Evolutionary conservation across 2,888 invertebrate genomes (phyloP), one percentile per base, ranked within the genome.

Genomic region (Drosophila anomalata): DNA sequence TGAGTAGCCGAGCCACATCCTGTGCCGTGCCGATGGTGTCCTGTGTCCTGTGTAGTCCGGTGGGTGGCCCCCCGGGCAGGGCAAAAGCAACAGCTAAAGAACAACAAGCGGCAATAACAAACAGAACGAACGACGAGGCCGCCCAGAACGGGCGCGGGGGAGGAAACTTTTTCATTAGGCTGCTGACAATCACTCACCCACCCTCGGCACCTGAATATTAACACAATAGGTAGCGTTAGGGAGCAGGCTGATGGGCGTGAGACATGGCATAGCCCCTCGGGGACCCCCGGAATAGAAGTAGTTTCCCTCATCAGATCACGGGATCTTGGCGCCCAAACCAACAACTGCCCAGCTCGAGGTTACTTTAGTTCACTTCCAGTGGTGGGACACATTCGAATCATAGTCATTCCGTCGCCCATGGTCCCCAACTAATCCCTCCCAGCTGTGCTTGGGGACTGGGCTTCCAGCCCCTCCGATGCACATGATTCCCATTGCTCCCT

Each of bases 1-100:
- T 96, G 93, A 94, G 95, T 92, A 62, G 14, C 29, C 46, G 31
- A 31, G 11, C 31, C 31, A 9, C 33, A 33, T 3, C 22, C 22
- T 4, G 22, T 24, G 4, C 22, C 5, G 22, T 24, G 22, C 22
- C 22, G 22, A 24, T 24, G 33, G 11, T 31, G 11, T 33, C 33
- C 33, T 33, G 33, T 11, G 12, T 12, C 33, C 33, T 33, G 33
- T 11, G 12, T 12, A 12, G 33, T 14, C 42, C 17, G 17, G 17
- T 14, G 7, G 9, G 17, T 20, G 17, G 42, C 42, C 20, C 44
- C 44, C 22, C 12, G 22, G 44, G 20, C 20, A 22, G 44, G 9
- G 12, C 8, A 20, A 44, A 33, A 60, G 42, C 42, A 51, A 52
- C 58, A 59, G 51, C 51, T 17, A 44, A 22, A 44, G 51, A 42